These are phyloP conservation scores for Malurus melanocephalus DNA, from an alignment of 2,113 vertebrate genomes.

Conservation along the genomic window DNA sequence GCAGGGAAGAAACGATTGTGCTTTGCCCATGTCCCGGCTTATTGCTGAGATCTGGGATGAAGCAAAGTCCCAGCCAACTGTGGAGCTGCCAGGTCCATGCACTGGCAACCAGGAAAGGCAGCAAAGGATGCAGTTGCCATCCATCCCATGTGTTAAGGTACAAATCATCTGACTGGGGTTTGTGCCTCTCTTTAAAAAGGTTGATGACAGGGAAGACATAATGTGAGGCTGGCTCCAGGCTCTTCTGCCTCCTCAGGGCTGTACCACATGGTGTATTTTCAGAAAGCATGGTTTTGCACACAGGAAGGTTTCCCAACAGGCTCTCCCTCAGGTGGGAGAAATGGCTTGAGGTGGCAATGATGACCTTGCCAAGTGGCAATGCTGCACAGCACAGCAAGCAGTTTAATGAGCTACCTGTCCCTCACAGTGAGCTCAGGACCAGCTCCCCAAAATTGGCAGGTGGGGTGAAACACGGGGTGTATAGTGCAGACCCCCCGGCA, in stretches of 20 bases:
- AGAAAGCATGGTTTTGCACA: background rate
- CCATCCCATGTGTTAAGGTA: background rate
- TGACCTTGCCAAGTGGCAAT: background rate
- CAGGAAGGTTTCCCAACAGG: background rate
- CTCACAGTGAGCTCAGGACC: background rate
- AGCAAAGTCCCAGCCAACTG: accelerated
- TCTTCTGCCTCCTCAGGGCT: background rate
- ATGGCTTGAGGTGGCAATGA: background rate
- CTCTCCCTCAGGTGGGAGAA: background rate
- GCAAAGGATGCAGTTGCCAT: accelerated
- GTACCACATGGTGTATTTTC: background rate
- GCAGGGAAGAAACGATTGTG: background rate
- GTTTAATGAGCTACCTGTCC: background rate
- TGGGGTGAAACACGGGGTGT: accelerated
- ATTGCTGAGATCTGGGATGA: background rate
- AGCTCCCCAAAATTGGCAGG: background rate
- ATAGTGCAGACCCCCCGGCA: background rate
- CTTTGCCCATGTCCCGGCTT: background rate
- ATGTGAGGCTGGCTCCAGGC: background rate
- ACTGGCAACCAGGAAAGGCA: accelerated
- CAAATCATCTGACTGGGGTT: background rate
- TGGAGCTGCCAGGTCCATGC: background rate
- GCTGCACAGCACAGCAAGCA: background rate
- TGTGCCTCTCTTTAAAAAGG: background rate
- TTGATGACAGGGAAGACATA: background rate